phyloP scores from a whole-genome alignment of 2,888 invertebrate species.

The Machimus rusticus region DNA sequence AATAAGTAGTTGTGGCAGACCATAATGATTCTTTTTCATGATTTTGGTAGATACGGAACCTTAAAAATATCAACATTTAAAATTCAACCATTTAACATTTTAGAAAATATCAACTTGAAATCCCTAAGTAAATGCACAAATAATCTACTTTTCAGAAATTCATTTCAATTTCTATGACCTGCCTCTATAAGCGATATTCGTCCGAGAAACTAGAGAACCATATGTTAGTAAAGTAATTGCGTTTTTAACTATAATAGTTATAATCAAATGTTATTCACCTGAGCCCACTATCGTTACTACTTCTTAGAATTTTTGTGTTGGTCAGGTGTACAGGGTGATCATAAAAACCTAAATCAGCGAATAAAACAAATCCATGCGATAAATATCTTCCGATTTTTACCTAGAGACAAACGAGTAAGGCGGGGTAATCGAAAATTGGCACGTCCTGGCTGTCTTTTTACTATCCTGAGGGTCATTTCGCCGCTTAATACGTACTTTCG shows the following conservation, averaged over 20 bases:
- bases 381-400: slow-evolving; percentile 12
- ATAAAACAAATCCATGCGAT: neutral
- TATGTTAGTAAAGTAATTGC: too few relatives aligned
- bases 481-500: slow-evolving; percentile 44
- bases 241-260: neutral
- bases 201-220: too few relatives aligned
- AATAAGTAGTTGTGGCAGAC: too few relatives aligned
- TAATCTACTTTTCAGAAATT: too few relatives aligned
- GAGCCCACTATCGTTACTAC: neutral
- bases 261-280: neutral
- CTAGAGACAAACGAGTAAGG: neutral
- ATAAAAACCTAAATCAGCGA: neutral
- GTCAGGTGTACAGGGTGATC: neutral
- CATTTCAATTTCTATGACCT: too few relatives aligned
- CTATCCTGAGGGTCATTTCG: slow-evolving; percentile 25
- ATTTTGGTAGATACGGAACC: too few relatives aligned
- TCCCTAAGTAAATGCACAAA: too few relatives aligned
- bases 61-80: too few relatives aligned
- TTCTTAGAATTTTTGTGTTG: neutral
- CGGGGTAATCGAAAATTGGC: neutral
- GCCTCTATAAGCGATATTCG: too few relatives aligned
- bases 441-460: slow-evolving; percentile 26
- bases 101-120: too few relatives aligned
- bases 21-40: too few relatives aligned
- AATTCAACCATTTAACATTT: too few relatives aligned